A percentile compares a stretch with the other conserved stretches of the same genome.
These are phyloP conservation scores for Cyclophora punctaria DNA, from an alignment of 2,888 invertebrate genomes.

Conservation along the genomic window DNA sequence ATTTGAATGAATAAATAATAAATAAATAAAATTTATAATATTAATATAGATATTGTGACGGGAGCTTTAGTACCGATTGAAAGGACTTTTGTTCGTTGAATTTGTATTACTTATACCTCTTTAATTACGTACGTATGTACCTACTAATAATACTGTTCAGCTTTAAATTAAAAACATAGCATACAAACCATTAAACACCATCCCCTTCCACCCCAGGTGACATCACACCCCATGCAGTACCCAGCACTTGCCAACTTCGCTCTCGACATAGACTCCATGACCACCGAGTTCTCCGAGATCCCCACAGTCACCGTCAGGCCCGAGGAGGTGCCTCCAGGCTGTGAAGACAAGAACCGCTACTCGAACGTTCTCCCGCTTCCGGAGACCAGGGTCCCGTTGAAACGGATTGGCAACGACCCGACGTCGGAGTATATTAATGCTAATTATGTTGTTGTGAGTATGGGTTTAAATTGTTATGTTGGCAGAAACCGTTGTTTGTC, in stretches of 20 bases:
- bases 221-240: slow-evolving; percentile 85
- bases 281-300: slow-evolving; percentile 87
- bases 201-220: slow-evolving; percentile 52
- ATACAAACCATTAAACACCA: no score
- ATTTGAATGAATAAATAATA: no score
- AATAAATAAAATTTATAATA: no score
- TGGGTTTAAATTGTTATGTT: no score
- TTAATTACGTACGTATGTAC: not conserved
- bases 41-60: no score
- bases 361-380: slow-evolving; percentile 96
- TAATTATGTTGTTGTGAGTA: slow-evolving; percentile 90
- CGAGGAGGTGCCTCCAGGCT: slow-evolving; percentile 89
- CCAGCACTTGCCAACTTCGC: slow-evolving; percentile 84
- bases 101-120: no score
- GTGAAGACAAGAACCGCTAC: slow-evolving; percentile 92
- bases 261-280: slow-evolving; percentile 80
- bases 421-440: slow-evolving; percentile 95
- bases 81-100: no score
- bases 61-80: no score
- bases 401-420: slow-evolving; percentile 81
- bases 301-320: slow-evolving; percentile 85
- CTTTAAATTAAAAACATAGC: not conserved
- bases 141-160: not conserved
- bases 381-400: slow-evolving; percentile 89
- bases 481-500: no score